These are phyloP conservation scores for Loris lydekkerianus DNA, from an alignment of 2,797 vertebrate genomes.

Conservation along the genomic window DNA sequence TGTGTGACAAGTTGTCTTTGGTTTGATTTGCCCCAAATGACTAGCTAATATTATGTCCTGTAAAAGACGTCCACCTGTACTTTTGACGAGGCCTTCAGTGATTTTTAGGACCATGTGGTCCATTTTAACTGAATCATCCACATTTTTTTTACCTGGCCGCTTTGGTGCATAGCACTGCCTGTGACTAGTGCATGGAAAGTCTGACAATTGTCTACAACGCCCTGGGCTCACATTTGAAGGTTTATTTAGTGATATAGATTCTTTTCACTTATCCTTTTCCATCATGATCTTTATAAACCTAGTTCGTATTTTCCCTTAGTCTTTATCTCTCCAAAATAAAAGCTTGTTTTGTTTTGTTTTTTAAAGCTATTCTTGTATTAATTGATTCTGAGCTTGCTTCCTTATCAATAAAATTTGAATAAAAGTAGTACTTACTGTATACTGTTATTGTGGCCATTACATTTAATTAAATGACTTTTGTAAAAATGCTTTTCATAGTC, in stretches of 20 bases:
- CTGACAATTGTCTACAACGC: neutral
- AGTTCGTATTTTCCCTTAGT: neutral
- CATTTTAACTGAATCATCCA: neutral
- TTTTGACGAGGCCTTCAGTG: neutral
- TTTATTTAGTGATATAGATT: slow-evolving; percentile 28
- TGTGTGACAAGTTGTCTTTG: neutral
- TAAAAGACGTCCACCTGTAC: neutral
- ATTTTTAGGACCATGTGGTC: neutral
- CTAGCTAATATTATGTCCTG: neutral
- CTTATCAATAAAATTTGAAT: neutral
- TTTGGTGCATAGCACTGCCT: neutral
- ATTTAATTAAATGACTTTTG: neutral
- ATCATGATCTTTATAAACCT: neutral
- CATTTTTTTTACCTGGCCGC: neutral
- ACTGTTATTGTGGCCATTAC: neutral
- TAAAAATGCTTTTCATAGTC: neutral
- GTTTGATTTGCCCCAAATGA: neutral
- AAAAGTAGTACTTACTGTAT: neutral
- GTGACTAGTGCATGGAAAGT: neutral
- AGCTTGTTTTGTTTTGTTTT: neutral
- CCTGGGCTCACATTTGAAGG: neutral
- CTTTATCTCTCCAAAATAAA: slow-evolving; percentile 32
- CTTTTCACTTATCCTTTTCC: neutral
- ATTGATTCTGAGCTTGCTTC: neutral
- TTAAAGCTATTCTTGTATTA: neutral